These are phyloP conservation scores for Criorhina ranunculi DNA, from an alignment of 2,888 invertebrate genomes.

Conservation along the genomic window DNA sequence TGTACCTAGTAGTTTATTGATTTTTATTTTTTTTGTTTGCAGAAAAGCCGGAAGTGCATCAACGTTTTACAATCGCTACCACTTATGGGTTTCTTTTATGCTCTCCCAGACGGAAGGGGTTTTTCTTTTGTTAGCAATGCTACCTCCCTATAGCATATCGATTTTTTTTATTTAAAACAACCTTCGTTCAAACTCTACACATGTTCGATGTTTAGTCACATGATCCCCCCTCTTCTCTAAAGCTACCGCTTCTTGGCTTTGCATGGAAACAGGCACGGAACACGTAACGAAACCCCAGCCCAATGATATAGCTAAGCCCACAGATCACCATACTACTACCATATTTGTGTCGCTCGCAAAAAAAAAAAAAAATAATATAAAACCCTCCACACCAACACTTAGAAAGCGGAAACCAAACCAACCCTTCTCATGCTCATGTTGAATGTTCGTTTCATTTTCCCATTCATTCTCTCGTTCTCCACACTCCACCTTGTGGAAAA, in stretches of 20 bases:
- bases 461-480: not conserved
- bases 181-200: not conserved
- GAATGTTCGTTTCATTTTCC: too few species aligned
- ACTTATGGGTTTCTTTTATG: constrained; percentile 16
- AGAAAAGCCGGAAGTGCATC: constrained; percentile 26
- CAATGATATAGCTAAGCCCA: constrained; percentile 11
- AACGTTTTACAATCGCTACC: not conserved
- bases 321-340: constrained; percentile 27
- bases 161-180: constrained; percentile 1
- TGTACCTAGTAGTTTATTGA: constrained; percentile 16
- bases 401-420: constrained; percentile 16
- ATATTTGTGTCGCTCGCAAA: constrained; percentile 13
- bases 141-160: not conserved
- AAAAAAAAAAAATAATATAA: constrained; percentile 29
- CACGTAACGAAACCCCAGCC: not conserved
- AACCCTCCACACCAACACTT: constrained; percentile 30
- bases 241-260: not conserved
- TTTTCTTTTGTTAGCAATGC: not conserved
- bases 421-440: constrained; percentile 35
- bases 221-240: constrained; percentile 16
- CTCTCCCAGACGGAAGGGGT: not conserved
- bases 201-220: not conserved
- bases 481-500: constrained; percentile 17
- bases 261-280: not conserved
- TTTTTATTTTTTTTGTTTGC: too few species aligned